Conservation (phyloP, 2,113 vertebrate genomes). For the Chrysochloris asiatica region DNA sequence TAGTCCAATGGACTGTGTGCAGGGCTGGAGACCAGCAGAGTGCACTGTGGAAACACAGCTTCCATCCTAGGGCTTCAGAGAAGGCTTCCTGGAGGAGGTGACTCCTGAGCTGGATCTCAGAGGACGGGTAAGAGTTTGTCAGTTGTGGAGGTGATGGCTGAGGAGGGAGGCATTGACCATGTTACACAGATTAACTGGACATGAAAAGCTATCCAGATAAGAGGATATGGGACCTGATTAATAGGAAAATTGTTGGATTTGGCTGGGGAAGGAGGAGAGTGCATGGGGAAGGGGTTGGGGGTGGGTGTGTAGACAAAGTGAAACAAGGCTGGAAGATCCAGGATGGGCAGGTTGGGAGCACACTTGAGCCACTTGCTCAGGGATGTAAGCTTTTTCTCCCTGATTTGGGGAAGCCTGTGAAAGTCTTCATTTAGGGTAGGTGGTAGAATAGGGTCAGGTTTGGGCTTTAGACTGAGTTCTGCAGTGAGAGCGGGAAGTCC, state of each 20-base stretch:
- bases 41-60: neutral
- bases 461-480: neutral
- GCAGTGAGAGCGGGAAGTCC: neutral
- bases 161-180: neutral
- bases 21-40: neutral
- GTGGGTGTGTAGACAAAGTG: too few species aligned
- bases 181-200: neutral
- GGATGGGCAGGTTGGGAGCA: neutral
- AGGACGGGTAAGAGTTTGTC: neutral
- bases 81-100: constrained; percentile 14
- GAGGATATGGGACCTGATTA: neutral
- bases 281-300: neutral
- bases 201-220: neutral
- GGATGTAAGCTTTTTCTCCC: neutral
- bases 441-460: too few species aligned
- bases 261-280: neutral
- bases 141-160: too few species aligned
- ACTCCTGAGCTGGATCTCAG: neutral
- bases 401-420: neutral
- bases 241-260: neutral
- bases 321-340: neutral
- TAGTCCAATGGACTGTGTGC: neutral
- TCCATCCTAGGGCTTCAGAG: too few species aligned
- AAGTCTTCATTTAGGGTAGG: neutral
- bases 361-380: accelerated